Base-by-base conservation (phyloP, 2,888 invertebrate species). In the Drosophila demipolita region DNA sequence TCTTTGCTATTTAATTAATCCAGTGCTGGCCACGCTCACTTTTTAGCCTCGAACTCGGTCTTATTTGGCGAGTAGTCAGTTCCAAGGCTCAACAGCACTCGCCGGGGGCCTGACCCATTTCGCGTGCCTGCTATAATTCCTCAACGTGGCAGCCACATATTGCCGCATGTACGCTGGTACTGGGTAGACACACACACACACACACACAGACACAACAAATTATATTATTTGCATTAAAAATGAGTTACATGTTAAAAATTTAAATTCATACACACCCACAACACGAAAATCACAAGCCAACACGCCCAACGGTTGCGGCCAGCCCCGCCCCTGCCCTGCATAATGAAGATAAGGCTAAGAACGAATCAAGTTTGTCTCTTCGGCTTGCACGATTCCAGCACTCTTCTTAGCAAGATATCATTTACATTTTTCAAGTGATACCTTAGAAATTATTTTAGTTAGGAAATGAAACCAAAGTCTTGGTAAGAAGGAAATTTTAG, bases 191-290 rank as follows among this genome's bases (percentile, higher is more conserved):
- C 23, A 23, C 20, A 45, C 35, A 15, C 35, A 35, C 4, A 33
- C 32, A 48, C 55, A 35, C 20, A 59, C 42, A 49, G n/a, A 40
- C 33, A 32, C 23, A 61, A 57, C 67, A 74, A 62, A 72, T 78
- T 79, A 78, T 89, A 84, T 89, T 89, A 80, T 87, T 87, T 87
- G 89, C 87, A 80, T 89, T 89, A 82, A 86, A 88, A 85, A 89
- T 87, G 85, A 89, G 89, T 84, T 84, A 85, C 89, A 87, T 82
- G 85, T 84, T 84, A 73, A 87, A 87, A 84, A 83, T 85, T 89
- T 89, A 79, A 82, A 89, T 84, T 82, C 74, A 73, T 78, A 77
- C 89, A 89, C 87, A 87, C 89, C 87, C 84, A 87, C 87, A 55
- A 45, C 55, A 60, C 67, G 70, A 65, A 57, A 74, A 63, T 54